Conservation (phyloP, 1,140 invertebrate genomes). For the Rhyacophila brunnea region DNA sequence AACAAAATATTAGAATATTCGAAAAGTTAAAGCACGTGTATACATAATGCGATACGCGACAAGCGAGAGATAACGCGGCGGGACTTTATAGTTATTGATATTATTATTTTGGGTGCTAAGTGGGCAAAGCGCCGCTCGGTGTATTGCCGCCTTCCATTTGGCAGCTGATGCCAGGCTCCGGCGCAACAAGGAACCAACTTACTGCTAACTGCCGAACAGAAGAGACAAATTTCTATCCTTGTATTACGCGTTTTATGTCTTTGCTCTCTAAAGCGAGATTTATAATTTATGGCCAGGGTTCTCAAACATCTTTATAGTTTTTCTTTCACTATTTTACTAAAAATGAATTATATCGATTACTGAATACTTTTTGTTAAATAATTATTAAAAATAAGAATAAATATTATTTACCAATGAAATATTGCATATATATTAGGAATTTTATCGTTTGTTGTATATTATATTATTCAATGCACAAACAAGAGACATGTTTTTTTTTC, state of each 20-base stretch:
- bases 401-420: too few relatives aligned
- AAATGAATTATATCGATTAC: too few relatives aligned
- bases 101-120: constrained; percentile 33
- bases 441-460: too few relatives aligned
- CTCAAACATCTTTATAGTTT: too few relatives aligned
- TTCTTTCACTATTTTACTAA: too few relatives aligned
- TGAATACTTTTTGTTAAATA: too few relatives aligned
- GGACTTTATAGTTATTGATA: constrained; percentile 34
- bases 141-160: constrained; percentile 35
- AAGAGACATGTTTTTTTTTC: too few relatives aligned
- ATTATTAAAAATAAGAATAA: too few relatives aligned
- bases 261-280: constrained; percentile 33
- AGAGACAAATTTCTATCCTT: neutral
- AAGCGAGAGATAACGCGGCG: constrained; percentile 19
- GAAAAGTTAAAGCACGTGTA: neutral
- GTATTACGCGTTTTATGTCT: constrained; percentile 22
- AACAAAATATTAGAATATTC: neutral
- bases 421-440: too few relatives aligned
- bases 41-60: constrained; percentile 16
- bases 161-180: constrained; percentile 28
- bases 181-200: neutral
- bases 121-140: constrained; percentile 8
- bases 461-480: too few relatives aligned
- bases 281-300: constrained; percentile 25
- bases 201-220: neutral